Base-by-base conservation (phyloP, 2,888 invertebrate species). In the Gastrophysa polygoni region DNA sequence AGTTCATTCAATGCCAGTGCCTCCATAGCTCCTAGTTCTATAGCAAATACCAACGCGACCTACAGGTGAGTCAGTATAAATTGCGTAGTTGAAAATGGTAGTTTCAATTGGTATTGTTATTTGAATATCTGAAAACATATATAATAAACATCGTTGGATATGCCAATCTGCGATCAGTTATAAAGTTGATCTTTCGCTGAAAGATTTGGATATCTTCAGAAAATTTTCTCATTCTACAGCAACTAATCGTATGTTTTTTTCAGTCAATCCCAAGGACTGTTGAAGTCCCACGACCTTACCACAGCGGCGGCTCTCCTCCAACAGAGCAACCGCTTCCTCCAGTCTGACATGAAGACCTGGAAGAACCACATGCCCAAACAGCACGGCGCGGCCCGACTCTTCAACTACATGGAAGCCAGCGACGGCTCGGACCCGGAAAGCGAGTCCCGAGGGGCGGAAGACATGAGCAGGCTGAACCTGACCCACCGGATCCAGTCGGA, bases 361-460 rank as follows among this genome's bases (percentile, higher is more conserved):
- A 74, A 74, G 47, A 74, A 72, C 18, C 79, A 81, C 59, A 71
- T 78, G 5, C 78, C 81, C 1, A 81, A 81, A 56, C 81, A 79
- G 75, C 86, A 86, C 69, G 89, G 89, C 68, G 89, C 89, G 59
- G 89, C 88, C 70, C 83, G 89, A 63, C 84, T 90, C 58, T 90
- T 90, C 83, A 89, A 87, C 75, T 91, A 88, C 84, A 85, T 89
- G 84, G 91, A 88, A 82, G 91, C 90, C 67, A 87, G 85, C 71
- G 90, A 90, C 82, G 89, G 89, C 72, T 89, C 89, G 59, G 89
- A 87, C 77, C 85, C 85, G 18, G 82, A 82, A 75, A 83, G 84
- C 75, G 82, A 82, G 63, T 48, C 68, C 14, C 69, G 76, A 56
- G 82, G 83, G 75, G 83, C 75, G 54, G 80, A 80, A 71, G 79